Base-by-base conservation (phyloP, 2,888 invertebrate species). In the Deilephila elpenor region DNA sequence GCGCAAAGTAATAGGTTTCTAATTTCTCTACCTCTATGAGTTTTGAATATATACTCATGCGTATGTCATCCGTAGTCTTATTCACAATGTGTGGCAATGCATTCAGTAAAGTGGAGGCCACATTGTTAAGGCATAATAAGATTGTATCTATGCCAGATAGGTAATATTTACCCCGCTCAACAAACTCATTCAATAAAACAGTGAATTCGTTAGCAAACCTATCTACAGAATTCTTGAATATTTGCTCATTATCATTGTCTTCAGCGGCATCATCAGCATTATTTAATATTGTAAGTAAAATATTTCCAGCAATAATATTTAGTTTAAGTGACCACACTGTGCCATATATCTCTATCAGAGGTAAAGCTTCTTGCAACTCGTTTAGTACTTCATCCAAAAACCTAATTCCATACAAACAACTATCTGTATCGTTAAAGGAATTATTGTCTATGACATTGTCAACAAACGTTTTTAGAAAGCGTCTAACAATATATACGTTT, bases 281-380 rank as follows among this genome's bases (percentile, higher is more conserved):
- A 7, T 44, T 11, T 44, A 1, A 11, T 3, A 44, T 11, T 1
- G 44, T 14, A 34, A 29, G 8, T 64, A 72, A 59, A 6, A 78
- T 74, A 73, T 80, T 80, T 71, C 82, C 79, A 7, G 72, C 73
- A 20, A 80, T 74, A 14, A 85, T 75, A 8, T 78, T 74, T 7
- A 88, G 61, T 44, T 77, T 73, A 60, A 88, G 75, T 17, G 80
- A 74, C 89, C 86, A 88, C n/a, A 81, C 25, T n/a, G 72, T 51
- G 8, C 80, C 75, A 74, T 87, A 88, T 25, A 80, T 80, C 70
- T 84, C 79, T 56, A 83, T 73, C 11, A 78, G 51, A 6, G 77
- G 75, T 59, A 84, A 76, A 29, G 62, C 67, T 19, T 75, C 78
- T 59, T 74, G 74, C 20, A 86, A 74, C 25, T 71, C 74, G 56